Evolutionary conservation across 37 sponge, comb jelly and placozoan genomes (phyloP).

Genomic region (Aplysina aerophoba): DNA sequence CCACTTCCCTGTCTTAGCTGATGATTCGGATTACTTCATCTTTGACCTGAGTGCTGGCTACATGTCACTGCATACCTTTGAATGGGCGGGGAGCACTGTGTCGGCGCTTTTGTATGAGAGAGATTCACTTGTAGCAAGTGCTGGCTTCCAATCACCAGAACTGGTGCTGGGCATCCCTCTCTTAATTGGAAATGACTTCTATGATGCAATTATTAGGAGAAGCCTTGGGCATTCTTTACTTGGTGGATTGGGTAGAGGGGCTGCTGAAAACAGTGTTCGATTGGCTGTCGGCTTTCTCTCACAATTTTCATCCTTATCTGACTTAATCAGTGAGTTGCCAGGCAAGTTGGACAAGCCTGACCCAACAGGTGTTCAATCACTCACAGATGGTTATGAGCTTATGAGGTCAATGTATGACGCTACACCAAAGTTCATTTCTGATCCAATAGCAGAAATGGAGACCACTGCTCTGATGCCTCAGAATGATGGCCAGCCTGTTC

Average conservation of each 20-base stretch:
- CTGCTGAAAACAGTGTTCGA: background rate
- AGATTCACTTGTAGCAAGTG: conserved; percentile 17
- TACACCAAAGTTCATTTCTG: background rate
- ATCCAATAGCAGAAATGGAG: background rate
- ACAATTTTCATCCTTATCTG: background rate
- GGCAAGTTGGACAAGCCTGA: background rate
- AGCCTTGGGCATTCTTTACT: too few relatives aligned
- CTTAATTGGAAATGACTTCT: conserved; percentile 74
- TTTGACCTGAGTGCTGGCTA: conserved; percentile 65
- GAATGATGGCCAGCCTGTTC: background rate
- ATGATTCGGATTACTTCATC: conserved; percentile 84
- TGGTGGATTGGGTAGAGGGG: background rate
- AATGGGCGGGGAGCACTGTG: conserved; percentile 47
- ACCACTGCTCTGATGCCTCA: background rate
- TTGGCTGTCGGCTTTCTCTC: background rate
- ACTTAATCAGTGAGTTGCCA: background rate
- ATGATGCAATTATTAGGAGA: background rate
- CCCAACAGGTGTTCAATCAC: background rate
- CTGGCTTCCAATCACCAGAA: conserved; percentile 12
- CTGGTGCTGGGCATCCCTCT: conserved; percentile 60
- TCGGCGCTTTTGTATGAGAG: conserved; percentile 51
- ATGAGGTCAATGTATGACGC: background rate
- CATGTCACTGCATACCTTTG: conserved; percentile 55
- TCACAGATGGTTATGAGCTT: background rate
- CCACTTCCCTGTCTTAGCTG: conserved; percentile 67